phyloP scores from a whole-genome alignment of 2,888 invertebrate genomes.

The Hirudinaria manillensis region DNA sequence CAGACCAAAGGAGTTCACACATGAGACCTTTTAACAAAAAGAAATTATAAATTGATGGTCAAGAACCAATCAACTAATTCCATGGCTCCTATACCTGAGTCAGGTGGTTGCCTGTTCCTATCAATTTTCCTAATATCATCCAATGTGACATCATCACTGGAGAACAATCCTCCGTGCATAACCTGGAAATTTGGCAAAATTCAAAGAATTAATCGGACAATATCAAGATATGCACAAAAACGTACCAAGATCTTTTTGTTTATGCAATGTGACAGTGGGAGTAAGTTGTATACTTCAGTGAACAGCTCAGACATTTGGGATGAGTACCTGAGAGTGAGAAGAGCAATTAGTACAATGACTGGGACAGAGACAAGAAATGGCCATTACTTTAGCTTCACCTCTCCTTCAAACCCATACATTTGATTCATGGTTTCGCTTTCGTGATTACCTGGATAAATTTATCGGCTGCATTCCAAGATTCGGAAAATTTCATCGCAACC shows the following conservation, averaged over 20 bases:
- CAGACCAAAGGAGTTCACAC: conserved; percentile 98
- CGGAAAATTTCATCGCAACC: conserved; percentile 45
- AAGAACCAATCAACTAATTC: neutral
- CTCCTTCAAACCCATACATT: conserved; percentile 98
- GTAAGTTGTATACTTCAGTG: conserved; percentile 96
- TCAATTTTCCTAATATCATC: conserved; percentile 82
- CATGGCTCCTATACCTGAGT: conserved; percentile 66
- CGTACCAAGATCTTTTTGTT: conserved; percentile 72
- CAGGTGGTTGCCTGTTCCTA: conserved; percentile 91
- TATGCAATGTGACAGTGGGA: conserved; percentile 90
- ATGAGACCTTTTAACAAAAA: conserved; percentile 64
- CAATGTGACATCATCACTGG: conserved; percentile 83
- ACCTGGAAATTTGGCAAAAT: conserved; percentile 59
- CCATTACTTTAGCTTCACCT: conserved; percentile 82
- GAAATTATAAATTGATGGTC: too few species aligned
- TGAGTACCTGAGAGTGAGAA: conserved; percentile 59
- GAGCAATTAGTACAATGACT: conserved; percentile 27
- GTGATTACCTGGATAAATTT: conserved; percentile 73
- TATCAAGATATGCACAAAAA: neutral
- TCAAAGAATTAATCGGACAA: neutral
- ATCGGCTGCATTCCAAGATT: neutral
- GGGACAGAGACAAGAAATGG: neutral
- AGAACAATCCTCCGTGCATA: conserved; percentile 96
- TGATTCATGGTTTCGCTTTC: conserved; percentile 97
- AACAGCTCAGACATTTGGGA: conserved; percentile 92